Percentiles rank a stretch among this genome's conserved stretches.
These are phyloP conservation scores for Gortyna flavago DNA, from an alignment of 2,888 invertebrate genomes.

Conservation along the genomic window DNA sequence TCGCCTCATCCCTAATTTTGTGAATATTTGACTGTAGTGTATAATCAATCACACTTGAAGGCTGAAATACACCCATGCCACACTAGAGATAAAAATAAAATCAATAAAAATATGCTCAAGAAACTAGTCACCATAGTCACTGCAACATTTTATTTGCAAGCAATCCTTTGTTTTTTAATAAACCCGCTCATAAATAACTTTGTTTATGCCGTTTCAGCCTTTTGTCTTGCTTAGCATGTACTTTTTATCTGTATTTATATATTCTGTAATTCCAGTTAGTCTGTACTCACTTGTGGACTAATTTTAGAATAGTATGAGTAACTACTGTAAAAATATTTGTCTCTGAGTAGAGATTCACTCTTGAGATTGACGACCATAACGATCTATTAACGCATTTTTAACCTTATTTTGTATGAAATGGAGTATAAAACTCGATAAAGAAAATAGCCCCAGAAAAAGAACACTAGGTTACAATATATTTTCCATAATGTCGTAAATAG, in stretches of 20 bases:
- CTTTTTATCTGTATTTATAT: constrained; percentile 48
- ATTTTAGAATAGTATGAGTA: constrained; percentile 30
- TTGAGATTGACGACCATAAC: neutral
- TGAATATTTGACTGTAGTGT: constrained; percentile 27
- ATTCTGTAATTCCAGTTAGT: constrained; percentile 28
- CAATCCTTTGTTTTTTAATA: constrained; percentile 18
- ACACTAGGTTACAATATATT: neutral
- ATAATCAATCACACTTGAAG: constrained; percentile 39
- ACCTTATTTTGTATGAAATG: constrained; percentile 1
- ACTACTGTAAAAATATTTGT: constrained; percentile 13
- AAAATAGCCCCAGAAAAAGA: neutral
- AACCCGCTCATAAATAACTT: constrained; percentile 35
- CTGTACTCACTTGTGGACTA: constrained; percentile 19
- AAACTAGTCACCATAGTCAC: constrained; percentile 22
- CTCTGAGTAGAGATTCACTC: constrained; percentile 1
- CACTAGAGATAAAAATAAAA: constrained; percentile 2
- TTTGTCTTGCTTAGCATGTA: constrained; percentile 63
- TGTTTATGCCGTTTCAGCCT: constrained; percentile 48
- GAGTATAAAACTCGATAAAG: neutral
- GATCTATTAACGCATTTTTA: neutral
- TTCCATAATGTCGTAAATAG: neutral
- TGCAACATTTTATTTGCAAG: constrained; percentile 44
- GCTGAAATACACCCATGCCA: constrained; percentile 32
- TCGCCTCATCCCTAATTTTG: constrained; percentile 36
- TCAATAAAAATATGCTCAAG: constrained; percentile 12